Evolutionary conservation across 2,113 vertebrate species (phyloP), one percentile per base, ranked within the genome.

Genomic region (Notiomystis cincta): DNA sequence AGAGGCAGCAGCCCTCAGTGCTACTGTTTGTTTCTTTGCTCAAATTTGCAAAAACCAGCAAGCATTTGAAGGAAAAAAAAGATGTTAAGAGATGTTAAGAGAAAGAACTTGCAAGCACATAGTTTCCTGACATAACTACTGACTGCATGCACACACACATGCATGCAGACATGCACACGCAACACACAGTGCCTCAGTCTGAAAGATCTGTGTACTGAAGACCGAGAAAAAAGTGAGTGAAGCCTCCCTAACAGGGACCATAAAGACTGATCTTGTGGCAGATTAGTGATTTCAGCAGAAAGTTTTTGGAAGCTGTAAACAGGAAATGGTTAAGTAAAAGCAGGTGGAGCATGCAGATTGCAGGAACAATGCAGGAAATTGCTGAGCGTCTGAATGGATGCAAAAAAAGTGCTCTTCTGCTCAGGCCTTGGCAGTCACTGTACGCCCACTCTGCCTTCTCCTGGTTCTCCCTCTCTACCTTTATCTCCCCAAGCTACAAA

Each of bases 251-350:
- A 89, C 93, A 89, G 18, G 7, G n/a, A 61, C 60, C 28, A 28
- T 60, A 28, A 77, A 81, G 75, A 48, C 16, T 53, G 67, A 93
- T 90, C 48, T 78, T 80, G 54, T 88, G 71, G 89, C 82, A 93
- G 90, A 86, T 70, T 27, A 94, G 47, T 67, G 73, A 95, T 67
- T 93, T 85, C 91, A 96, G 79, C 66, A 47, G 81, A 91, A 96
- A 94, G 93, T 71, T 91, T 96, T 95, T 94, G 95, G 96, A 97
- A 96, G 92, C 58, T 0, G 22, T 97, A 97, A 98, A 98, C 97
- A 98, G 98, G 98, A 98, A 98, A 98, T 76, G 85, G 98, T 97
- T 98, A 98, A 98, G 97, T 96, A 96, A 98, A 97, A 98, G 97
- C 98, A 98, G 98, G 98, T 97, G 98, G 97, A 97, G 86, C 87